These are phyloP conservation scores for Pardalotus punctatus DNA, from an alignment of 2,113 vertebrate species.

Conservation along the genomic window DNA sequence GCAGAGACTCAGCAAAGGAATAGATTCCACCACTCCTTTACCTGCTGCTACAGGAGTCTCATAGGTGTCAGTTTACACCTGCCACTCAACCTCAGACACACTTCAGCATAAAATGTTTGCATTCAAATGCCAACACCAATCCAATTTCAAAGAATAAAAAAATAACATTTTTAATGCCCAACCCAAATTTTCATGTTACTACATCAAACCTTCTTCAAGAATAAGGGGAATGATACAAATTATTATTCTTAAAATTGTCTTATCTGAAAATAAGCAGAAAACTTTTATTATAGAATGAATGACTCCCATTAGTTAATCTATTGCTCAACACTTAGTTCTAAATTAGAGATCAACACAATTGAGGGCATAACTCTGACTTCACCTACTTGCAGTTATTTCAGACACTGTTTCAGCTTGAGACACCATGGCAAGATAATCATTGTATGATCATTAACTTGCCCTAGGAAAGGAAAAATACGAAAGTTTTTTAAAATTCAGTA, in stretches of 20 bases:
- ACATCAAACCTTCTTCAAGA: not conserved
- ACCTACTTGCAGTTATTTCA: not conserved
- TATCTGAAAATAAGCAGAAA: not conserved
- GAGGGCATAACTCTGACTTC: not conserved
- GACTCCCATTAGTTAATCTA: not conserved
- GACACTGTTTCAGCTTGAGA: not conserved
- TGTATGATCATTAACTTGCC: not conserved
- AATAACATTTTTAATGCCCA: not conserved
- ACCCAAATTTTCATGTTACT: not conserved
- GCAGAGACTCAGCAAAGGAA: not conserved
- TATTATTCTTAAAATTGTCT: not conserved
- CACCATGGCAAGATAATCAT: not conserved
- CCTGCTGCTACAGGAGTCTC: not conserved
- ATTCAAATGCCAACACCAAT: not conserved
- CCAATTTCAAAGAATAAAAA: not conserved
- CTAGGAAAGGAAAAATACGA: not conserved
- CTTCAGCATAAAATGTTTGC: not conserved
- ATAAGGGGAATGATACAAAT: not conserved
- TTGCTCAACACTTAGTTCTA: not conserved
- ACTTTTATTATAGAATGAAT: not conserved
- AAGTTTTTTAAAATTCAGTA: not conserved
- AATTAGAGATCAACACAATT: not conserved
- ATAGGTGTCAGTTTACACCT: not conserved
- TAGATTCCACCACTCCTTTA: not conserved
- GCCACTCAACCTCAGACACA: not conserved